phyloP scores from a whole-genome alignment of 2,888 invertebrate genomes.

The Suillia variegata region DNA sequence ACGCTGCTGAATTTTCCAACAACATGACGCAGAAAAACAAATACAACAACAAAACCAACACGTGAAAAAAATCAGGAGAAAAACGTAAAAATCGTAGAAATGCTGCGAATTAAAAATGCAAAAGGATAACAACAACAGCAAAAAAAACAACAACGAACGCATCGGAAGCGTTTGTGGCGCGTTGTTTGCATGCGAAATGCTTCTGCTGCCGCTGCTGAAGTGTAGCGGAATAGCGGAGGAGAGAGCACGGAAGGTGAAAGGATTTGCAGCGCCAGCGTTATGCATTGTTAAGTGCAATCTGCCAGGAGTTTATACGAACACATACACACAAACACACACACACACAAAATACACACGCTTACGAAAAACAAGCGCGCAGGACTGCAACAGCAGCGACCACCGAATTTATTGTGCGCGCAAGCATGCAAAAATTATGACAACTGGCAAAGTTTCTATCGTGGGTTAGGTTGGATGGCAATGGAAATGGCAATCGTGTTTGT shows the following conservation, averaged over 20 bases:
- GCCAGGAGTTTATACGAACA: background rate
- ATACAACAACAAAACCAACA: too few species aligned
- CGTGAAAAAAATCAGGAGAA: too few species aligned
- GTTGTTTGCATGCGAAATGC: slow-evolving; percentile 35
- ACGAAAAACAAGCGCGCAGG: slow-evolving; percentile 6
- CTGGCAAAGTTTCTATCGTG: too few species aligned
- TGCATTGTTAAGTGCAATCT: slow-evolving; percentile 3
- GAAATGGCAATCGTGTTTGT: too few species aligned
- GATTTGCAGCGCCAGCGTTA: background rate
- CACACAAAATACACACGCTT: too few species aligned
- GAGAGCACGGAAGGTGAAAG: too few species aligned
- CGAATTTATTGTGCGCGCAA: background rate
- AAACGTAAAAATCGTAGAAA: slow-evolving; percentile 63
- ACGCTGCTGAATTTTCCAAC: too few species aligned
- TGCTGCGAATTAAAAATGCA: slow-evolving; percentile 16
- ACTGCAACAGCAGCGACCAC: slow-evolving; percentile 3
- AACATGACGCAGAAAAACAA: too few species aligned
- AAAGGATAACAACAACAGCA: slow-evolving; percentile 16
- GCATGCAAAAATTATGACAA: too few species aligned
- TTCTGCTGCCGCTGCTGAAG: background rate
- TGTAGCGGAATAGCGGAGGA: background rate
- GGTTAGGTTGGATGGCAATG: too few species aligned
- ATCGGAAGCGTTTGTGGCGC: slow-evolving; percentile 4
- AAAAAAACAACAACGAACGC: too few species aligned
- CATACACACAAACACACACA: too few species aligned